Conservation (phyloP, 2,113 vertebrate genomes). For the Macquaria ambigua region DNA sequence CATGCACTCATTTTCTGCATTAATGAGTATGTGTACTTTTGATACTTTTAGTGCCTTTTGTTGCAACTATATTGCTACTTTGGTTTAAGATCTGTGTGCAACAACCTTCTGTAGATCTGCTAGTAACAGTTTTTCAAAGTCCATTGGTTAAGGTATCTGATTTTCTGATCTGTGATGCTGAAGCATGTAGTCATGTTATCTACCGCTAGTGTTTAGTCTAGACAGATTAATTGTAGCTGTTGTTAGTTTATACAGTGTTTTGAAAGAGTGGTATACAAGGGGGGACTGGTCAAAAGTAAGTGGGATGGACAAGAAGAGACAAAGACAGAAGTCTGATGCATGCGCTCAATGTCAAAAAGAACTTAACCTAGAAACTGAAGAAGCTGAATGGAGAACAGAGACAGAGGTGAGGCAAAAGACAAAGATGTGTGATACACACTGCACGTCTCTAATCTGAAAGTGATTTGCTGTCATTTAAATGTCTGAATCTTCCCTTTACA, state of each 20-base stretch:
- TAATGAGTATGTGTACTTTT: not conserved
- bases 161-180: not conserved
- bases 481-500: not conserved
- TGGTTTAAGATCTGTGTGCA: not conserved
- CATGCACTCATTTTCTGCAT: too few species aligned
- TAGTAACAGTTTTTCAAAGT: not conserved
- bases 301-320: not conserved
- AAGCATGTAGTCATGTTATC: not conserved
- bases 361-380: not conserved
- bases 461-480: conserved; percentile 5
- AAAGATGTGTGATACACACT: not conserved
- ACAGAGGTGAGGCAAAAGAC: not conserved
- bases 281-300: not conserved
- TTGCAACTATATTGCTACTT: not conserved
- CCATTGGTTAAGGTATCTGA: not conserved
- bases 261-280: not conserved
- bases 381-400: not conserved
- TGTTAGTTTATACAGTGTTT: not conserved
- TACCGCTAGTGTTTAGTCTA: too few species aligned
- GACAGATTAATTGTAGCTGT: not conserved
- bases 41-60: not conserved
- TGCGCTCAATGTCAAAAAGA: not conserved
- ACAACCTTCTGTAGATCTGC: not conserved
- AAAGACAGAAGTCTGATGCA: not conserved
- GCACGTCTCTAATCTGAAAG: not conserved